Evolutionary conservation across 2,113 vertebrate genomes (phyloP), one percentile per base, ranked within the genome.

Genomic region (Fukomys damarensis): DNA sequence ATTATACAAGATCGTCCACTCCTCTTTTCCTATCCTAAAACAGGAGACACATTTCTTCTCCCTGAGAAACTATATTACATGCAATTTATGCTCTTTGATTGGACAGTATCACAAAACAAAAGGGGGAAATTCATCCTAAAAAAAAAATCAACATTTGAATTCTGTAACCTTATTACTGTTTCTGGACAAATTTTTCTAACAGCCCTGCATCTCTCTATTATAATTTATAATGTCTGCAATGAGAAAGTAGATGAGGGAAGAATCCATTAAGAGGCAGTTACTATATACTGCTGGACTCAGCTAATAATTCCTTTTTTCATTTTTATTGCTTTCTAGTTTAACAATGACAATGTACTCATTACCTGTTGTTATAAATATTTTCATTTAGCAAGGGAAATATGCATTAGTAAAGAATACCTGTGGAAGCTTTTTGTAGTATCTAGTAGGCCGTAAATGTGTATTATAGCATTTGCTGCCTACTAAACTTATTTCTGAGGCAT

Each of bases 241-340:
- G 16, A 96, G 59, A 97, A 98, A 98, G 84, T 95, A 95, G 93
- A 96, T 85, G 77, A 97, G 81, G 72, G 61, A 96, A 93, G 85
- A 98, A 96, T 9, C 70, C 85, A 97, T 95, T 96, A 98, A 96
- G 94, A 98, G 38, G 59, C 70, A 96, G 95, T 77, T 93, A 97
- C 90, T 98, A 72, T 98, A 72, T 92, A 38, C 66, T 93, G 81
- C 86, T 96, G 74, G 98, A 97, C 89, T 95, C 81, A 0, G 0
- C 96, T 98, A 98, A 97, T 96, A 98, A 98, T 95, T 89, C 38
- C n/a, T 90, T 92, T 98, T 97, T 97, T 98, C 96, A 97, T 96
- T 97, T 98, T 98, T 98, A 98, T 97, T 96, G 96, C 68, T 52
- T 22, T 89, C 46, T 97, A 95, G 96, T 97, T 98, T 98, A 97